Percentiles rank a stretch among this genome's conserved stretches.
Conservation (phyloP, 23 tunicate species). For the Phallusia fumigata region DNA sequence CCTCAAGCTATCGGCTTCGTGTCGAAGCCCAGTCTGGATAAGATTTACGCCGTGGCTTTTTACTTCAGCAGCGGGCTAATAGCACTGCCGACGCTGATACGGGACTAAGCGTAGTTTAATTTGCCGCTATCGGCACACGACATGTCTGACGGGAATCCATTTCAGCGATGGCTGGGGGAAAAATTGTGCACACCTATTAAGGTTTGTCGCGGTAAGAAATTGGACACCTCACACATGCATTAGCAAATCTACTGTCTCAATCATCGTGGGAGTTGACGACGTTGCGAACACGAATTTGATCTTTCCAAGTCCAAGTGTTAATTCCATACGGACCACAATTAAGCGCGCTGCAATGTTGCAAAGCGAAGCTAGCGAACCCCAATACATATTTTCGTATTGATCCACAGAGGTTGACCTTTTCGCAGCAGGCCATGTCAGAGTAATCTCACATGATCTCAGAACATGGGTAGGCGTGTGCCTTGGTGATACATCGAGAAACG, state of each 20-base stretch:
- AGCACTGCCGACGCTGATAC: not conserved
- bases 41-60: not conserved
- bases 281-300: not conserved
- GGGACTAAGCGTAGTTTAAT: not conserved
- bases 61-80: not conserved
- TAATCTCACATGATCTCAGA: no score
- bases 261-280: not conserved
- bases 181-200: not conserved
- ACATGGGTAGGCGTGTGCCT: no score
- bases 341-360: not conserved
- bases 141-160: not conserved
- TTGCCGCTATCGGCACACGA: conserved; percentile 3
- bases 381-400: not conserved
- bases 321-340: not conserved
- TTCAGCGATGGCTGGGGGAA: not conserved
- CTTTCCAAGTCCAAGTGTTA: not conserved
- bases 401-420: not conserved
- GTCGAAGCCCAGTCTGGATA: not conserved
- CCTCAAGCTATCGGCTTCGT: conserved; percentile 13
- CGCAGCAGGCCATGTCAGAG: not conserved
- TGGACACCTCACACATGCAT: not conserved
- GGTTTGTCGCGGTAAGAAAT: not conserved
- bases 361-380: not conserved
- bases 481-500: no score
- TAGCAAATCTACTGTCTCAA: conserved; percentile 2